Evolutionary conservation across 2,113 vertebrate genomes (phyloP), one percentile per base, ranked within the genome.

Genomic region (Laterallus jamaicensis): DNA sequence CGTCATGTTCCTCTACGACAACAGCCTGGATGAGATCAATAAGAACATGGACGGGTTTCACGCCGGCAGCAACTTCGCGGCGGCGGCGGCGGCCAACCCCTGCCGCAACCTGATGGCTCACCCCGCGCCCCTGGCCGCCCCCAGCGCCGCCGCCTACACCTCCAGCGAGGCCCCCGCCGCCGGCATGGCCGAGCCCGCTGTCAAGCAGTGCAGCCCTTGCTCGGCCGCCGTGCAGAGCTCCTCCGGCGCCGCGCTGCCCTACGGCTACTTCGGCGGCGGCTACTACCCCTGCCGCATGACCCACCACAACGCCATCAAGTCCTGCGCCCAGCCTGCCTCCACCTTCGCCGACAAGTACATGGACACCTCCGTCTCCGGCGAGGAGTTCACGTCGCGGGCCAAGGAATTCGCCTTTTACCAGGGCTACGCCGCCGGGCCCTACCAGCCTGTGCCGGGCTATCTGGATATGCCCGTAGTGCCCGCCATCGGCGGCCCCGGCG

Each of bases 1-100:
- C 97, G 98, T 99, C 98, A 99, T 99, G 99, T 99, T 99, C 90
- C 99, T 99, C 95, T 99, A 99, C 98, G 99, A 99, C 98, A 99
- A 98, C 97, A 98, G 98, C 96, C 97, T 99, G 98, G 98, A 98
- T 96, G 98, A 98, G 87, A 98, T 99, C 97, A 99, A 98, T 98
- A 99, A 99, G 98, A 99, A 98, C 98, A 99, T 99, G 99, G 99
- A 99, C 95, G 97, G 98, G 98, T 93, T 98, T 97, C 94, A 97
- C 94, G 76, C 96, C 97, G 64, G 98, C 97, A 44, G 98, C 94
- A 99, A 99, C 98, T 99, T 99, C 87, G 98, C 99, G 35, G 98
- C 98, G 26, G 98, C 97, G 7, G 98, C 98, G 10, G 98, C 98
- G 37, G 98, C 97, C 90, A 99, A 98, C 97, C 99, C 99, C 97